Conservation (phyloP, 2,888 invertebrate genomes). For the Criorhina ranunculi region DNA sequence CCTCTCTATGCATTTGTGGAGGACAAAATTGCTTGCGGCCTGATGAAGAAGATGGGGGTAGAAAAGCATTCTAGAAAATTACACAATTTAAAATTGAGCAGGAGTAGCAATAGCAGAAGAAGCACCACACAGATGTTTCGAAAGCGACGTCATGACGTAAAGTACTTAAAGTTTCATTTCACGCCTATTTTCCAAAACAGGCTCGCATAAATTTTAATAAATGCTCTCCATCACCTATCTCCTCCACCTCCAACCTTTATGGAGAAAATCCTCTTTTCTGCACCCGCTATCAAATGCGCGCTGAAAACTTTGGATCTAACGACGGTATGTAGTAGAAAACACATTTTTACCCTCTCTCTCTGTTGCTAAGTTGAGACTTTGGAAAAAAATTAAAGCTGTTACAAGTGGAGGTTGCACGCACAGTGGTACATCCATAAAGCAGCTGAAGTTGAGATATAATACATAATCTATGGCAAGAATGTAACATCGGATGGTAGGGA, state of each 20-base stretch:
- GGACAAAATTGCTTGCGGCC: constrained; percentile 14
- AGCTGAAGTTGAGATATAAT: neutral
- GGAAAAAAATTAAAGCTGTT: constrained; percentile 28
- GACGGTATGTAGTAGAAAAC: constrained; percentile 24
- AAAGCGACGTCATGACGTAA: constrained; percentile 52
- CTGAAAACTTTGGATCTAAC: constrained; percentile 30
- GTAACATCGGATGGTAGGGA: neutral
- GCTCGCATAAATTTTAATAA: constrained; percentile 55
- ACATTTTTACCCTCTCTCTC: constrained; percentile 24
- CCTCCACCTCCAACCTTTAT: constrained; percentile 21
- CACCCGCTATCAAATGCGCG: constrained; percentile 56
- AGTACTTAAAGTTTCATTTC: constrained; percentile 66
- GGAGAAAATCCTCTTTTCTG: constrained; percentile 45
- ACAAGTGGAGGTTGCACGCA: constrained; percentile 9
- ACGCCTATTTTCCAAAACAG: constrained; percentile 64
- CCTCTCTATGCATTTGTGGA: constrained; percentile 12
- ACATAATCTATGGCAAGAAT: neutral
- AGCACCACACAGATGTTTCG: constrained; percentile 55
- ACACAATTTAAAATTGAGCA: constrained; percentile 41
- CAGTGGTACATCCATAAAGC: neutral
- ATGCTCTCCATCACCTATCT: constrained; percentile 46
- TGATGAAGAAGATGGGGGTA: neutral
- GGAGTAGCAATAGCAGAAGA: neutral
- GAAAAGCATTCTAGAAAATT: constrained; percentile 53
- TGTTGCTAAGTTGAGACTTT: constrained; percentile 25